Percentiles rank a stretch among this genome's conserved stretches.
Conservation (phyloP, 2,888 invertebrate genomes). For the Drosophila lacicola region DNA sequence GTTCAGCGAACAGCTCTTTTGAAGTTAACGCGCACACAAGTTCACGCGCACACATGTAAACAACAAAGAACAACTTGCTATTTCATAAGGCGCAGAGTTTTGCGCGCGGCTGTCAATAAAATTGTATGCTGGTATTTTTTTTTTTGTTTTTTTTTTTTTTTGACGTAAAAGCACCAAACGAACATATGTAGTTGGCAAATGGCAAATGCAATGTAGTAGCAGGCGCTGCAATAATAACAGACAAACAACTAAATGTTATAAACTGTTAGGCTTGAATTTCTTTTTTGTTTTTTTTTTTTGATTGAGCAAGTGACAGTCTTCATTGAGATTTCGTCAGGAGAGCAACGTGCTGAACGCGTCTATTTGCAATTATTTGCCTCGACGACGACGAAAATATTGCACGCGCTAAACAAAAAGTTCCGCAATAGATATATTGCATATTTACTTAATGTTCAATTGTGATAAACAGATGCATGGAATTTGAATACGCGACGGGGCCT, state of each 20-base stretch:
- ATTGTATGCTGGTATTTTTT: slow-evolving; percentile 53
- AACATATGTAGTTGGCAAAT: slow-evolving; percentile 26
- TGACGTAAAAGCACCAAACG: slow-evolving; percentile 14
- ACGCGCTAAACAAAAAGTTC: slow-evolving; percentile 63
- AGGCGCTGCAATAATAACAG: slow-evolving; percentile 33
- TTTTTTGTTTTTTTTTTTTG: slow-evolving; percentile 15
- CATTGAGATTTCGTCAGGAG: slow-evolving; percentile 24
- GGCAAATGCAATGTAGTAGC: slow-evolving; percentile 22
- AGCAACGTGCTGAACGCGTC: slow-evolving; percentile 55
- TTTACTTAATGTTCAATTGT: slow-evolving; percentile 1
- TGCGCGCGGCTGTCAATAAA: slow-evolving; percentile 47
- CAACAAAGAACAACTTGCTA: slow-evolving; percentile 10
- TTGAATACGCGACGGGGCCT: background rate
- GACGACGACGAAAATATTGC: slow-evolving; percentile 35
- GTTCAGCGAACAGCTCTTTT: slow-evolving; percentile 11
- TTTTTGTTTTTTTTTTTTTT: slow-evolving; percentile 23
- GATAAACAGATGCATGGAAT: slow-evolving; percentile 1
- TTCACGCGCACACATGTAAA: slow-evolving; percentile 2
- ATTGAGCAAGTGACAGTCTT: slow-evolving; percentile 41
- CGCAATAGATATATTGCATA: slow-evolving; percentile 11
- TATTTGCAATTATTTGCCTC: slow-evolving; percentile 25
- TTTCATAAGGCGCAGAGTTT: slow-evolving; percentile 40
- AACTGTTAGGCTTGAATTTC: slow-evolving; percentile 9
- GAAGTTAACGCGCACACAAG: slow-evolving; percentile 4
- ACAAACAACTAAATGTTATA: slow-evolving; percentile 16